Evolutionary conservation across 2,888 invertebrate species (phyloP).

Genomic region (Epiperipatus broadwayi): DNA sequence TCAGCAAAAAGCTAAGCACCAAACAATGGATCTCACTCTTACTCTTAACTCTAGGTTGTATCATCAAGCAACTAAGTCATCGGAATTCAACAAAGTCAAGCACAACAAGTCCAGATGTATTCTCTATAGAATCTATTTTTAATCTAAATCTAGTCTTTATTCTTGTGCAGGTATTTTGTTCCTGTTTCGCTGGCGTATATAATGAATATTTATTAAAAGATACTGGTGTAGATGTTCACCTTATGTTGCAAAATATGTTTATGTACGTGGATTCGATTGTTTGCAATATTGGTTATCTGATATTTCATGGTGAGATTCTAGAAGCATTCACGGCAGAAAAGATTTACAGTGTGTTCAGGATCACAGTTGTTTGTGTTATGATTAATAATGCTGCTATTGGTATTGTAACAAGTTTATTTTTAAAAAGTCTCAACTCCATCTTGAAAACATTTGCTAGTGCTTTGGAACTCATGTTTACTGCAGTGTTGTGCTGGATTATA

Average conservation of each 20-base stretch:
- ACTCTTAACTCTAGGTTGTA: slow-evolving; percentile 66
- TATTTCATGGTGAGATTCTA: slow-evolving; percentile 42
- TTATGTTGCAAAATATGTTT: slow-evolving; percentile 80
- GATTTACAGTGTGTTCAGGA: slow-evolving; percentile 40
- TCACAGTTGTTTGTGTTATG: slow-evolving; percentile 52
- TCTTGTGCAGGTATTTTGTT: slow-evolving; percentile 53
- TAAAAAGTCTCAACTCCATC: slow-evolving; percentile 80
- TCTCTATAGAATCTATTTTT: slow-evolving; percentile 9
- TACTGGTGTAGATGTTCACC: slow-evolving; percentile 58
- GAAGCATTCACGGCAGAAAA: slow-evolving; percentile 38
- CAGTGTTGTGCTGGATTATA: slow-evolving; percentile 51
- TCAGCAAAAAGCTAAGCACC: slow-evolving; percentile 53
- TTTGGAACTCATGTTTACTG: slow-evolving; percentile 71
- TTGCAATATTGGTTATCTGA: slow-evolving; percentile 58
- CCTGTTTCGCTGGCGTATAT: slow-evolving; percentile 84
- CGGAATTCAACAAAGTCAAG: slow-evolving; percentile 26
- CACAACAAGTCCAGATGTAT: slow-evolving; percentile 11
- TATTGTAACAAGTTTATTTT: slow-evolving; percentile 77
- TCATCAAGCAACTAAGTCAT: slow-evolving; percentile 55
- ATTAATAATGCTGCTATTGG: slow-evolving; percentile 76
- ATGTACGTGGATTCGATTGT: slow-evolving; percentile 85
- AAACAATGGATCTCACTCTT: slow-evolving; percentile 78
- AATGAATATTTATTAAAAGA: slow-evolving; percentile 81
- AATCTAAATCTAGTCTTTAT: slow-evolving; percentile 17
- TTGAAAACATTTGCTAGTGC: slow-evolving; percentile 89